A percentile compares a stretch with the other conserved stretches of the same genome.
These are phyloP conservation scores for Caenorhabditis wallacei DNA, from an alignment of 2,888 invertebrate genomes.

Conservation along the genomic window DNA sequence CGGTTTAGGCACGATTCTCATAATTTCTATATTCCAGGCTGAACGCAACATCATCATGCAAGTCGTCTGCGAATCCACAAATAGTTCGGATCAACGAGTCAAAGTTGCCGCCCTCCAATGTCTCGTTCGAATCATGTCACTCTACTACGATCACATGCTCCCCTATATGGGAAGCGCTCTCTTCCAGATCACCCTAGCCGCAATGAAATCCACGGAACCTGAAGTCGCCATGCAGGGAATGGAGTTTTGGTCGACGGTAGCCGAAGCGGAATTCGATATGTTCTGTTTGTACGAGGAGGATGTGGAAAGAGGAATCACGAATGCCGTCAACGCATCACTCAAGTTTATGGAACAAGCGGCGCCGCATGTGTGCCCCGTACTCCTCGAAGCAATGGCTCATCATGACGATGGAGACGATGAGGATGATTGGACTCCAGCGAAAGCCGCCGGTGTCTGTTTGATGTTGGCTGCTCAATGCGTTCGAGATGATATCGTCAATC, in stretches of 20 bases:
- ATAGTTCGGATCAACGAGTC: conserved; percentile 93
- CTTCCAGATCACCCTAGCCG: conserved; percentile 98
- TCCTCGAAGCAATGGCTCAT: conserved; percentile 63
- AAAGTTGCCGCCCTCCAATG: conserved; percentile 96
- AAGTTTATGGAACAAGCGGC: conserved; percentile 58
- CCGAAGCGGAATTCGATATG: conserved; percentile 98
- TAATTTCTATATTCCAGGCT: conserved; percentile 86
- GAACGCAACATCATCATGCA: conserved; percentile 99
- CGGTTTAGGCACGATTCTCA: no score
- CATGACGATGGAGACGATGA: conserved; percentile 93
- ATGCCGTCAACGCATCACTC: conserved; percentile 11
- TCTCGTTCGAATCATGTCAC: conserved; percentile 96
- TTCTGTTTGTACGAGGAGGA: conserved; percentile 93
- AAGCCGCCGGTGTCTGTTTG: conserved; percentile 98
- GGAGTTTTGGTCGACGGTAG: conserved; percentile 99
- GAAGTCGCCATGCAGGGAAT: conserved; percentile 91
- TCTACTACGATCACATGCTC: conserved; percentile 99
- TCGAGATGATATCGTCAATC: conserved; percentile 94
- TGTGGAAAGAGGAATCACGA: conserved; percentile 37
- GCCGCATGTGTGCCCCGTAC: conserved; percentile 40
- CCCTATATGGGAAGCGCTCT: conserved; percentile 98
- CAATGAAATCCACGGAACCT: conserved; percentile 97
- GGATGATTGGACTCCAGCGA: conserved; percentile 99
- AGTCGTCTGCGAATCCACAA: conserved; percentile 98
- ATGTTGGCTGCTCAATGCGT: conserved; percentile 98